Percentiles rank a stretch among this genome's conserved stretches.
phyloP scores from a whole-genome alignment of 2,797 vertebrate genomes.

The Crenichthys baileyi region DNA sequence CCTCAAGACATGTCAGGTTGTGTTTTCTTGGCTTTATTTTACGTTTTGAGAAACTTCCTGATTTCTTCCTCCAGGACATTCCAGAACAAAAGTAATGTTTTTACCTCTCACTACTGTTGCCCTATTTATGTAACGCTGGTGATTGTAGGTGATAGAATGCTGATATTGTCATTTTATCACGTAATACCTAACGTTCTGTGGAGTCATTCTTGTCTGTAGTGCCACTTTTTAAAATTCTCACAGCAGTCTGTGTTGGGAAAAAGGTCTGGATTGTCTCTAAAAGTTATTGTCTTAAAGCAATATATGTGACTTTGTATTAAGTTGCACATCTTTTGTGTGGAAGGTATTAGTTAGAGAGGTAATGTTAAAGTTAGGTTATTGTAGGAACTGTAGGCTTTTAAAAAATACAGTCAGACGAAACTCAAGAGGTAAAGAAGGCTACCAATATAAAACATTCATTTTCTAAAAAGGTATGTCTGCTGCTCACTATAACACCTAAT shows the following conservation, averaged over 20 bases:
- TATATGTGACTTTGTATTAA: not conserved
- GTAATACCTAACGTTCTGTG: not conserved
- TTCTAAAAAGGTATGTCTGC: not conserved
- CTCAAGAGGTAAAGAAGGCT: not conserved
- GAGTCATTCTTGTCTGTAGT: not conserved
- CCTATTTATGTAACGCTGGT: not conserved
- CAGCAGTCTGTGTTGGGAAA: not conserved
- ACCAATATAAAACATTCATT: not conserved
- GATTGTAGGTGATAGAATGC: not conserved
- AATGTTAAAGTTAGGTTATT: not conserved
- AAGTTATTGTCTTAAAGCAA: not conserved
- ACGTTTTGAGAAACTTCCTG: not conserved
- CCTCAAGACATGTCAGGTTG: not conserved
- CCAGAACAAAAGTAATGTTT: not conserved
- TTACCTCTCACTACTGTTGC: not conserved
- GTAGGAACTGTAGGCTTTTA: not conserved
- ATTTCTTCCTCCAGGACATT: not conserved
- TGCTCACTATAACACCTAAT: not conserved
- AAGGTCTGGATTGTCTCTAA: not conserved
- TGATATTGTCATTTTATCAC: not conserved
- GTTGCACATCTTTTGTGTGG: not conserved
- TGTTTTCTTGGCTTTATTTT: not conserved
- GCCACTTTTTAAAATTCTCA: not conserved
- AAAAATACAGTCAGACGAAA: not conserved
- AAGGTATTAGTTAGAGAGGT: not conserved